Base-by-base conservation (phyloP, 2,888 invertebrate species). In the Sussaba pulchella region DNA sequence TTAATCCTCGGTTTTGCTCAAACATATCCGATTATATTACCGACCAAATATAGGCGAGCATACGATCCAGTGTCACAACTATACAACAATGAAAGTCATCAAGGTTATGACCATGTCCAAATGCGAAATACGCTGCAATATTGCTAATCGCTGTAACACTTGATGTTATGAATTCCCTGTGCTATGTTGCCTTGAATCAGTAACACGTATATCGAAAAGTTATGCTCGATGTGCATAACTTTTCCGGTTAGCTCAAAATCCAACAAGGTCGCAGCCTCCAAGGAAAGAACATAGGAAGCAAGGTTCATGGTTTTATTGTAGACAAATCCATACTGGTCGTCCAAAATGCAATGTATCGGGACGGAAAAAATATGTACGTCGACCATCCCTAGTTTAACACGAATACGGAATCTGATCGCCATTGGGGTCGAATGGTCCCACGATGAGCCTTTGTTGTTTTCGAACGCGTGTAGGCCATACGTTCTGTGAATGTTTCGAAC, bases 321-420 rank as follows among this genome's bases (percentile, higher is more conserved):
- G 71, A 75, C 79, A 76, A 84, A 87, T 87, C 85, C 85, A 86
- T 83, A 82, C 78, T 69, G 64, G 78, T 78, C 82, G 81, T 85
- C 83, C 84, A 86, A 86, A 86, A 84, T 87, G 83, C 84, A 81
- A 83, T 82, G 84, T 78, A 85, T 82, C 81, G 77, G 76, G 67
- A 43, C 78, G 82, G 82, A 79, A 82, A 76, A 77, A 81, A 82
- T 83, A 83, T 83, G 87, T 86, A n/a, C n/a, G n/a, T n/a, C 84
- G 84, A 81, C 78, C 70, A 67, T n/a, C n/a, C 52, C n/a, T n/a
- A 26, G 26, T n/a, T 54, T 54, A n/a, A 1, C 52, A 17, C 52
- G n/a, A 4, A 14, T 8, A 6, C 4, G 24, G 14, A 6, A 26
- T 26, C n/a, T 54, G 26, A 26, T n/a, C 52, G n/a, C n/a, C 26